Base-by-base conservation (phyloP, 2,797 vertebrate genomes). In the Poecilia velifera region DNA sequence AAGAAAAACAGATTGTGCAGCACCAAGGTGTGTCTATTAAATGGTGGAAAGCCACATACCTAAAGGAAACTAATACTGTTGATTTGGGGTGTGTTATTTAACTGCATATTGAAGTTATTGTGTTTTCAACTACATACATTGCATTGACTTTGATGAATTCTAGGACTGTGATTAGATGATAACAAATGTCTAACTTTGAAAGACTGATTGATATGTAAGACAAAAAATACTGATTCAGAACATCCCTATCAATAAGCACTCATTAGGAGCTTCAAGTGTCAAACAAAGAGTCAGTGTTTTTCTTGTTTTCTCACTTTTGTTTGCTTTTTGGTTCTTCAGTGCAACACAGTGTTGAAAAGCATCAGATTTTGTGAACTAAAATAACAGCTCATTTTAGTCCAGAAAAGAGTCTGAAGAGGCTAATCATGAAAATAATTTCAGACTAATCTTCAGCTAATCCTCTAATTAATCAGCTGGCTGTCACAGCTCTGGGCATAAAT, bases 401-500 rank as follows among this genome's bases (percentile, higher is more conserved):
- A 74, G 73, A 57, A 57, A 57, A 57, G 36, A 16, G 25, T 55
- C 74, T 64, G 28, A 46, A 34, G n/a, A 31, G 47, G 28, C n/a
- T 59, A 78, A 59, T 78, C 16, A 46, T 73, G 49, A 22, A 47
- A 73, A 74, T 46, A 73, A 9, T 28, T 55, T 55, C 43, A 68
- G 43, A 74, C 68, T 25, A 47, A 46, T 74, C 70, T 78, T 47
- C 72, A 49, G 2, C 43, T 59, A 46, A 81, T 70, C 25, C 18
- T 64, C 12, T 62, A 68, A 71, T 78, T 71, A 41, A 77, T 53
- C 18, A 64, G 70, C 39, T 49, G 14, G 13, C 72, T 25, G 18
- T 70, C 45, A 49, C 13, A 53, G 75, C 72, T 62, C 2, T 39
- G 0, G 51, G 34, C 64, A 25, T 41, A 12, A 78, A 57, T 55